Evolutionary conservation across 2,797 vertebrate genomes (phyloP), one percentile per base, ranked within the genome.

Genomic region (Acipenser transmontanus): DNA sequence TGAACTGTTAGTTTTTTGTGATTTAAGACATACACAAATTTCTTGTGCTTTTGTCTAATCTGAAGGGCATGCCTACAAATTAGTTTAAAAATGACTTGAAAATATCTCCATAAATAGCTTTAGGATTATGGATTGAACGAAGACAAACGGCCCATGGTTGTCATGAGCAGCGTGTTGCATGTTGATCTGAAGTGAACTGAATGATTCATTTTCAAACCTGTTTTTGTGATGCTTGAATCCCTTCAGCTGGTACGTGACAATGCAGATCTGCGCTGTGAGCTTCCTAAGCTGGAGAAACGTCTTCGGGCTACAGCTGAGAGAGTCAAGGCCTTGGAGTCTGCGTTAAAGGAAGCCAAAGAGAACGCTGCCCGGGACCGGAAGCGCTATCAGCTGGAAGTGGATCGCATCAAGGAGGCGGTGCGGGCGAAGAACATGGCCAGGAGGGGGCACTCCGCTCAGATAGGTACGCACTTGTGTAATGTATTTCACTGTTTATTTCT

Each of bases 321-420:
- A 79, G 95, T 98, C 73, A 98, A 98, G 83, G 96, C 96, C 78
- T 84, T 99, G 86, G 96, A 98, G 69, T 93, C 94, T 60, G 96
- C 96, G 1, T 86, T 98, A 80, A 98, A 95, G 84, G 95, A 98
- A 78, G 95, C 97, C 81, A 99, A 99, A 88, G 97, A 99, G 85
- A 98, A 98, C 7, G 93, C 95, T 2, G 94, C 93, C 54, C 93
- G 95, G 1, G 97, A 99, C 86, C 93, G 97, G 75, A 98, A 96
- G 72, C 94, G 96, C 61, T 98, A 99, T 81, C 96, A 98, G 78
- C 94, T 93, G 78, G 97, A 99, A 76, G 97, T 99, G 17, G 96
- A 99, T 79, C 95, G 96, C 76, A 99, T 99, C 80, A 99, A 99
- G 83, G 97, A 99, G 81, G 96, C 97, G 1, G 96, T 99, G 52